Base-by-base conservation (phyloP, 2,797 vertebrate species). In the Miichthys miiuy region DNA sequence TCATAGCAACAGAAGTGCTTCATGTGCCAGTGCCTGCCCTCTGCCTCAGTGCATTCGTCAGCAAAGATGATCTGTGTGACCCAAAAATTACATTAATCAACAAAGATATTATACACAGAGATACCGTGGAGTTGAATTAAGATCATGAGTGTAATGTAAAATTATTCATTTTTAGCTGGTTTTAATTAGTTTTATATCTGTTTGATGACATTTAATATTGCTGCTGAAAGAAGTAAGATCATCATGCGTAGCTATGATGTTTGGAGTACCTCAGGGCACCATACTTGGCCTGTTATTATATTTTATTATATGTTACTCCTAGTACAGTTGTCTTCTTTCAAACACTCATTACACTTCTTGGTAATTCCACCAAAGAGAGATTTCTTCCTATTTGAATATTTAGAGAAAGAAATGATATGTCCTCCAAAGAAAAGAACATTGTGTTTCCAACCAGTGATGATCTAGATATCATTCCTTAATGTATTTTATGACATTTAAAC, bases 11-110 rank as follows among this genome's bases (percentile, higher is more conserved):
- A 98, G 89, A 99, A 99, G 85, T 99, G 98, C 89, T 96, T 97
- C 97, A 99, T 99, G 95, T 99, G 98, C 98, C 98, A 99, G 86
- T 99, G 98, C 18, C 97, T 91, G 48, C 97, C 98, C 88, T 99
- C 98, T 0, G 98, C 98, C 86, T 99, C 98, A 0, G 98, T 99
- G 95, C 98, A 99, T 75, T 99, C 98, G 0, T 99, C 98, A 0
- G 98, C 97, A 90, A 99, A 99, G 88, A 99, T 99, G 74, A 99
- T 98, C 98, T 99, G 91, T 7, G 52, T 51, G 78, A 82, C 25
- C 42, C 56, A 89, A 48, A 89, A 44, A 80, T 72, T 21, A 51
- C 18, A 86, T 58, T 72, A 20, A 74, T 85, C 69, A 90, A 63
- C 48, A 65, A 38, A 54, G 17, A 78, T 34, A 64, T 27, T 72